Evolutionary conservation across 1,140 invertebrate species (phyloP).

Genomic region (Riptortus pedestris): DNA sequence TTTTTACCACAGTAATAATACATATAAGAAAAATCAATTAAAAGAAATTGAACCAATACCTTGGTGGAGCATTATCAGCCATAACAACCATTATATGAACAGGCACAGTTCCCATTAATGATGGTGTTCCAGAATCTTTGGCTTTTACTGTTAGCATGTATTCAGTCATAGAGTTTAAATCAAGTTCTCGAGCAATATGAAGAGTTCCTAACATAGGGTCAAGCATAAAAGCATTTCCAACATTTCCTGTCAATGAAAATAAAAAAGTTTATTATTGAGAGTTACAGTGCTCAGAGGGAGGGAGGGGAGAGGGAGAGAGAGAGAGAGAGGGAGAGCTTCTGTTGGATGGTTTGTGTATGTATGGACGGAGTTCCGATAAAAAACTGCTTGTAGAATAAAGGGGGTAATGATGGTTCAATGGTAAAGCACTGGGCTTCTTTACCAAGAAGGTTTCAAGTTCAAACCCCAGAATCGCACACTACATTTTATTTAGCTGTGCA

Average conservation of each 20-base stretch:
- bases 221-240: slow-evolving; percentile 71
- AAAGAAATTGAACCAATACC: slow-evolving; percentile 39
- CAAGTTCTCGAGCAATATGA: slow-evolving; percentile 59
- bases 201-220: slow-evolving; percentile 67
- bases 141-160: slow-evolving; percentile 76
- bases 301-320: too few species aligned
- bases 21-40: neutral
- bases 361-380: neutral
- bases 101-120: slow-evolving; percentile 62
- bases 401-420: too few species aligned
- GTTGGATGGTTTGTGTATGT: neutral
- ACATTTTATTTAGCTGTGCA: too few species aligned
- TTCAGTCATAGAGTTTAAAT: slow-evolving; percentile 54
- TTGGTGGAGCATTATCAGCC: slow-evolving; percentile 78
- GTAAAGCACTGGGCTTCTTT: too few species aligned
- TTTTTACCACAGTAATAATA: too few species aligned
- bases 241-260: slow-evolving; percentile 56
- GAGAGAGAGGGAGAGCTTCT: too few species aligned
- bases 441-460: too few species aligned
- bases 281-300: too few species aligned
- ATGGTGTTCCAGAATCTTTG: slow-evolving; percentile 63
- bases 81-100: slow-evolving; percentile 79
- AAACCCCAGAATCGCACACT: too few species aligned
- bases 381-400: neutral
- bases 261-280: too few species aligned